phyloP scores from a whole-genome alignment of 2,113 vertebrate genomes.

The Protobothrops flavoviridis region DNA sequence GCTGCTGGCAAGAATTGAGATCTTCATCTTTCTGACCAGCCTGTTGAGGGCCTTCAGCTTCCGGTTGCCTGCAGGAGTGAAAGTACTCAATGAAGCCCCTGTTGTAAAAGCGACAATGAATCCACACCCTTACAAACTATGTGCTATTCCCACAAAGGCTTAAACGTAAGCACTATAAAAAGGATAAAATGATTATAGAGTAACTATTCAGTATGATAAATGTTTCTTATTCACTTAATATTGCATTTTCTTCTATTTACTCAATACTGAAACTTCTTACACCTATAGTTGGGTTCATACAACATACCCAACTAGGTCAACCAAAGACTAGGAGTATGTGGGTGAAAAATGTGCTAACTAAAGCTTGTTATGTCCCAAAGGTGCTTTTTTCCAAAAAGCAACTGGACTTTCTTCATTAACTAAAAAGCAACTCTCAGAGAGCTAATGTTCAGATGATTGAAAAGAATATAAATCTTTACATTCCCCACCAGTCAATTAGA shows the following conservation, averaged over 20 bases:
- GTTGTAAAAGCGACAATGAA: fast-evolving
- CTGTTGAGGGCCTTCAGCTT: background rate
- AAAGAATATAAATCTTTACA: too few species aligned
- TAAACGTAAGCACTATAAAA: background rate
- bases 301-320: background rate
- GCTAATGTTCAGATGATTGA: too few species aligned
- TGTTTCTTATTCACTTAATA: background rate
- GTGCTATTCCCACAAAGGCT: background rate
- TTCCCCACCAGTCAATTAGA: too few species aligned
- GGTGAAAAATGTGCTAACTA: background rate
- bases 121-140: background rate
- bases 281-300: background rate
- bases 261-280: background rate
- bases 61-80: background rate
- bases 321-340: background rate
- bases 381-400: too few species aligned
- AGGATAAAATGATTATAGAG: background rate
- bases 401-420: too few species aligned
- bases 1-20: background rate
- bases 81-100: background rate
- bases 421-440: too few species aligned
- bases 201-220: background rate
- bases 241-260: background rate
- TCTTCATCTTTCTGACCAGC: background rate
- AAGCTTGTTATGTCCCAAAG: background rate